These are phyloP conservation scores for Atta cephalotes DNA, from an alignment of 1,140 invertebrate species.

Conservation along the genomic window DNA sequence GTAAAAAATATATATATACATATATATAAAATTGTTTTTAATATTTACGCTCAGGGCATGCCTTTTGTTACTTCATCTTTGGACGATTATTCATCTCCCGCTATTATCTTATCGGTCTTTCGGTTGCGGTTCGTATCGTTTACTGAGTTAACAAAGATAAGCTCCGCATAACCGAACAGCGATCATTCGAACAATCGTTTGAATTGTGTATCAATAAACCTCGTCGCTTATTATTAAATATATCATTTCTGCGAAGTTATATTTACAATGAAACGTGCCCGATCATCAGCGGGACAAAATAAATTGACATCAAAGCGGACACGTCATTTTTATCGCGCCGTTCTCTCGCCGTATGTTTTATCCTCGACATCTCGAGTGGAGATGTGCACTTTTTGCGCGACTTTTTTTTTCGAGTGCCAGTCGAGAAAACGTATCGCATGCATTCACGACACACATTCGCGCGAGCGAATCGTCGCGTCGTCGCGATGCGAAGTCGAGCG, in stretches of 20 bases:
- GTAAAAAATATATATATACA: background rate
- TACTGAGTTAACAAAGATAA: constrained; percentile 61
- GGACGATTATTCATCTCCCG: constrained; percentile 8
- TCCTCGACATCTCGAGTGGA: background rate
- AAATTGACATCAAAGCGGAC: background rate
- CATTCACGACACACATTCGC: background rate
- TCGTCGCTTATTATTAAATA: constrained; percentile 44
- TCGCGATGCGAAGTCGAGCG: background rate
- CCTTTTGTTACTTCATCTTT: constrained; percentile 14
- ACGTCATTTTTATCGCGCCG: background rate
- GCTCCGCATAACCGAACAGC: constrained; percentile 26
- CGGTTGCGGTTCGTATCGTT: constrained; percentile 38
- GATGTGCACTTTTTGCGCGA: background rate
- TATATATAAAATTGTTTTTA: background rate
- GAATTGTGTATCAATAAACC: constrained; percentile 40
- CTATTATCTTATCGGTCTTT: constrained; percentile 69
- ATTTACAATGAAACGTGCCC: background rate
- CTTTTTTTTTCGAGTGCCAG: background rate
- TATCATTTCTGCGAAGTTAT: background rate
- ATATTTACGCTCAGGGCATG: background rate
- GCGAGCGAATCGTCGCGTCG: background rate
- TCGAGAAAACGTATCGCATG: constrained; percentile 25
- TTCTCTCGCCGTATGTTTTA: background rate
- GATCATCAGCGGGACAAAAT: background rate
- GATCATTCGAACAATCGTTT: constrained; percentile 64